These are phyloP conservation scores for Zootoca vivipara DNA, from an alignment of 2,113 vertebrate genomes.

Conservation along the genomic window DNA sequence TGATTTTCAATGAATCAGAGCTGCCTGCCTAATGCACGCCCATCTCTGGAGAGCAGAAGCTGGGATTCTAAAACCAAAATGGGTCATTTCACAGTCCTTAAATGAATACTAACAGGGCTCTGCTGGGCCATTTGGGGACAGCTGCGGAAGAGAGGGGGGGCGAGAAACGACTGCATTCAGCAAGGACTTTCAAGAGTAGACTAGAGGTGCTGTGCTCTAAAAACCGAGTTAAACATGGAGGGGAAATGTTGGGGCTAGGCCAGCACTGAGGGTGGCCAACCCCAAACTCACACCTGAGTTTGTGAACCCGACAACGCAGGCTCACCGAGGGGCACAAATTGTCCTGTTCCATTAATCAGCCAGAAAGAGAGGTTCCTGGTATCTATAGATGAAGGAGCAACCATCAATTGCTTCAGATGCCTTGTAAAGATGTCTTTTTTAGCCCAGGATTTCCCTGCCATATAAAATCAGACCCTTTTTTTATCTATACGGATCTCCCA, in stretches of 20 bases:
- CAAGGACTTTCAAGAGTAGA: accelerated
- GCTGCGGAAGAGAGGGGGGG: accelerated
- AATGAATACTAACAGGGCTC: slow-evolving; percentile 12
- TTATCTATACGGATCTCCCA: too few relatives aligned
- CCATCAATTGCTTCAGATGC: too few relatives aligned
- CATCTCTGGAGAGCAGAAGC: neutral
- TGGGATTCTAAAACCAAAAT: neutral
- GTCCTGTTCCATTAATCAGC: neutral
- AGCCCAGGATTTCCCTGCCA: neutral
- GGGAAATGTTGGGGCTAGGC: neutral
- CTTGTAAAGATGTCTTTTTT: too few relatives aligned
- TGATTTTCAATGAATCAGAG: slow-evolving; percentile 48
- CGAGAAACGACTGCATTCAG: neutral
- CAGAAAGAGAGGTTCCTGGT: neutral
- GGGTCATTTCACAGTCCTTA: slow-evolving; percentile 21
- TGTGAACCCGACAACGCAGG: neutral
- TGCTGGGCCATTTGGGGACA: accelerated
- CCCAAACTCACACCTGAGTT: neutral
- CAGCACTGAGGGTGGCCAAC: neutral
- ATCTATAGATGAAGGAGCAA: neutral
- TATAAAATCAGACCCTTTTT: too few relatives aligned
- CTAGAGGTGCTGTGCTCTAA: neutral
- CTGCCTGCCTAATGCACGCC: slow-evolving; percentile 19
- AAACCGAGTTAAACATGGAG: neutral
- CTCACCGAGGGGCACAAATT: too few relatives aligned